Conservation (phyloP, 2,888 invertebrate genomes). For the Dione vanillae region DNA sequence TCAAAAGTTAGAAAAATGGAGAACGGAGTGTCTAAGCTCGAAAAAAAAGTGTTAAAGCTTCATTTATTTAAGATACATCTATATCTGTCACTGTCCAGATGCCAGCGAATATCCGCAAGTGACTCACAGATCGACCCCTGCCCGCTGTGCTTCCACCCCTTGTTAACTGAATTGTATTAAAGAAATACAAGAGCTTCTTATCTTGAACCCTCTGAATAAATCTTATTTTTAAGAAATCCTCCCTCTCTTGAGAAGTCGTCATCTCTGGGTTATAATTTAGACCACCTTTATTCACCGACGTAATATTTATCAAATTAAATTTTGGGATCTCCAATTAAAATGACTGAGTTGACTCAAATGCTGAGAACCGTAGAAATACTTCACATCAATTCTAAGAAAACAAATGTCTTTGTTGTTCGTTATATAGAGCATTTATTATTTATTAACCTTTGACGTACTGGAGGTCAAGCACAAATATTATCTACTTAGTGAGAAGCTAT, state of each 20-base stretch:
- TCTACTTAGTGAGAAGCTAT: not conserved
- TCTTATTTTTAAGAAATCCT: constrained; percentile 64
- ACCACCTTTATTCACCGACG: constrained; percentile 45
- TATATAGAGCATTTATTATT: constrained; percentile 15
- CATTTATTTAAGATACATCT: constrained; percentile 52
- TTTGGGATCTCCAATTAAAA: constrained; percentile 48
- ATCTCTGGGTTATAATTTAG: constrained; percentile 47
- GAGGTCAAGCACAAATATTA: not conserved
- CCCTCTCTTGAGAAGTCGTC: constrained; percentile 45
- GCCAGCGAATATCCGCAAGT: constrained; percentile 71
- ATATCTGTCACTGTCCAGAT: constrained; percentile 70
- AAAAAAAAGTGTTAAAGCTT: too few relatives aligned
- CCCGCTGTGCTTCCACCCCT: constrained; percentile 65
- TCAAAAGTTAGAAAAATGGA: too few relatives aligned
- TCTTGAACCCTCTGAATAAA: constrained; percentile 72
- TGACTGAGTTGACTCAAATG: constrained; percentile 35
- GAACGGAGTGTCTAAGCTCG: too few relatives aligned
- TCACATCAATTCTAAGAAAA: not conserved
- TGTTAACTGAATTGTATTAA: constrained; percentile 74
- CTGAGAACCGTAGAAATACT: constrained; percentile 25
- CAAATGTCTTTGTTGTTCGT: constrained; percentile 14
- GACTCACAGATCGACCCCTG: constrained; percentile 67
- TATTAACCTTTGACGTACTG: not conserved
- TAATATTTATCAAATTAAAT: constrained; percentile 50
- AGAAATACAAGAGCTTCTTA: constrained; percentile 68